Evolutionary conservation across 2,113 vertebrate genomes (phyloP).

Genomic region (Syrmaticus mikado): DNA sequence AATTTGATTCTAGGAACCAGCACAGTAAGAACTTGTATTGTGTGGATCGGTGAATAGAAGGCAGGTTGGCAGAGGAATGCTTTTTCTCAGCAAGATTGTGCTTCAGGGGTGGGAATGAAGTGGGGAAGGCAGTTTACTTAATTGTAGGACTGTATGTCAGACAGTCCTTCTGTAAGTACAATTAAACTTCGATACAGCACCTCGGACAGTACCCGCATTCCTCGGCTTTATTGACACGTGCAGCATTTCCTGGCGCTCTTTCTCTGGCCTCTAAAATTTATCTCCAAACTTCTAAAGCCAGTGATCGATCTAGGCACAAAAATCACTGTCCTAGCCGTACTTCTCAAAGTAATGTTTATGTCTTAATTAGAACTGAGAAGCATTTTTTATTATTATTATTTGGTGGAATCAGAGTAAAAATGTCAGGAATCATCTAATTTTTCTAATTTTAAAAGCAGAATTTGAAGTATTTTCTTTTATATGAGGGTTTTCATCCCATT

Average conservation of each 20-base stretch:
- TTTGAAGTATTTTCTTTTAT: neutral
- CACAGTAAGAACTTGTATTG: rapidly evolving
- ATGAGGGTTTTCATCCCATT: neutral
- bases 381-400: neutral
- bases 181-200: neutral
- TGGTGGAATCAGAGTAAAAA: neutral
- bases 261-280: neutral
- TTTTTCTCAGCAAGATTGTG: neutral
- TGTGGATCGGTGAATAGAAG: rapidly evolving
- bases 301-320: too few relatives aligned
- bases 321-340: neutral
- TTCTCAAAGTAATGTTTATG: neutral
- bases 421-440: neutral
- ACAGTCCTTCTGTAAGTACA: neutral
- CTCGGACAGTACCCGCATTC: neutral
- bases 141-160: neutral
- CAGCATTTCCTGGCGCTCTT: neutral
- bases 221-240: neutral
- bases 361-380: neutral
- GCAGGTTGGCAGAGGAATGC: neutral
- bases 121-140: neutral
- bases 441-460: neutral
- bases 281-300: neutral
- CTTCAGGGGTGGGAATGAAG: neutral
- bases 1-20: neutral